Evolutionary conservation across 2,797 vertebrate species (phyloP), one percentile per base, ranked within the genome.

Genomic region (Alcedo atthis): DNA sequence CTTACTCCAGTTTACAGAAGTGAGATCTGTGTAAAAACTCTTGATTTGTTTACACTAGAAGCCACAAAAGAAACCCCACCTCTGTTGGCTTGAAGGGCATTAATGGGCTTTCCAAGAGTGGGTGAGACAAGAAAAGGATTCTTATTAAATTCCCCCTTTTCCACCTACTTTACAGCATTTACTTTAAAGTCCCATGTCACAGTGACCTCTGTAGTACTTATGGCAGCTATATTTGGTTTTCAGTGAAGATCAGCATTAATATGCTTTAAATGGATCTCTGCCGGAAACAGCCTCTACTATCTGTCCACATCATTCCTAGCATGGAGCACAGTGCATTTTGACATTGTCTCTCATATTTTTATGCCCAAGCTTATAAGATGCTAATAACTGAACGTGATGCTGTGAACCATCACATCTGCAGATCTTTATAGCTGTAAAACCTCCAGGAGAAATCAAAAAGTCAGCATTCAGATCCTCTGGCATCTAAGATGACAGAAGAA

Each of bases 181-280:
- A 75, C 55, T 92, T 79, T 81, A 79, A 94, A 90, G 86, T 57
- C 49, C 5, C 3, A 83, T 96, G 94, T 96, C 95, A 95, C 90
- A 91, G 70, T 76, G 86, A 96, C 95, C 93, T 94, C 30, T 89
- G 67, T 37, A 89, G 76, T 57, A 73, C 88, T 90, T 87, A 76
- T 66, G 55, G 84, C 55, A 96, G 84, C 93, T 94, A 93, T 87
- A 94, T 93, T 92, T 86, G 73, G 82, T 85, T 62, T 71, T 54
- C 32, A 92, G 21, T 30, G 54, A 62, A 51, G 73, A 92, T 45
- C 45, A 88, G 67, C 55, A 79, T 53, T 79, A 91, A 93, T 79
- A 85, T 22, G 20, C 46, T 94, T 82, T 59, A 49, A 59, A 87
- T 5, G 55, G 51, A 83, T 67, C 33, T 6, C 66, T 46, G 58